Evolutionary conservation across 2,888 invertebrate species (phyloP), one percentile per base, ranked within the genome.

Genomic region (Acrobasis repandana): DNA sequence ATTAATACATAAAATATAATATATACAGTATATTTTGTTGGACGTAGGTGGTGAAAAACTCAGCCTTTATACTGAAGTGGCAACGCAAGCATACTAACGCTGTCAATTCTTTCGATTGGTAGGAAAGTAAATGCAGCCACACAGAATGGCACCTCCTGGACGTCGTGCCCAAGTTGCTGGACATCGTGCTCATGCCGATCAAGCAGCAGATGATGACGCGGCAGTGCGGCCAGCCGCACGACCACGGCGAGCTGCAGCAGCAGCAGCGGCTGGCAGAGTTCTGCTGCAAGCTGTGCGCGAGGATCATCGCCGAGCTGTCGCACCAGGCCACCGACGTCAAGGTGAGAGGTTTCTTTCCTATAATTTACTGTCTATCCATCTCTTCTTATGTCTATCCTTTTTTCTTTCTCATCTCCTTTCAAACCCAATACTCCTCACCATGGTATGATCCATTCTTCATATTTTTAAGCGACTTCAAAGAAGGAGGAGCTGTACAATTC

Each of bases 221-320:
- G 5, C 92, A 90, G 68, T 93, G 93, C 65, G 83, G 85, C 0
- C 84, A 86, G 66, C 78, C 86, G 9, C 88, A 90, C 67, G 88
- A 92, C 66, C 91, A 91, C 68, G 90, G 90, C 33, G 89, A 90
- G 72, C 90, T 93, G 65, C 92, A 93, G 62, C 92, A 93, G 50
- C 75, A 93, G 51, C 94, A 95, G 11, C 90, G 93, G 2, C 91
- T 95, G 2, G 90, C 95, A 0, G 93, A 94, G 63, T 94, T 93
- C 80, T 96, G 96, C 74, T 96, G 96, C 76, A 96, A 96, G 80
- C 88, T 97, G 18, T 81, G 96, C 63, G 96, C 97, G 0, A 94
- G 98, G 60, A 95, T 98, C 0, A 94, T 98, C 49, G 97, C 97
- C 1, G 98, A 98, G 87, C 93, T 98, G 64, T 96, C 89, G 0